Conservation (phyloP, 2,113 vertebrate species). For the Glaucomys volans region DNA sequence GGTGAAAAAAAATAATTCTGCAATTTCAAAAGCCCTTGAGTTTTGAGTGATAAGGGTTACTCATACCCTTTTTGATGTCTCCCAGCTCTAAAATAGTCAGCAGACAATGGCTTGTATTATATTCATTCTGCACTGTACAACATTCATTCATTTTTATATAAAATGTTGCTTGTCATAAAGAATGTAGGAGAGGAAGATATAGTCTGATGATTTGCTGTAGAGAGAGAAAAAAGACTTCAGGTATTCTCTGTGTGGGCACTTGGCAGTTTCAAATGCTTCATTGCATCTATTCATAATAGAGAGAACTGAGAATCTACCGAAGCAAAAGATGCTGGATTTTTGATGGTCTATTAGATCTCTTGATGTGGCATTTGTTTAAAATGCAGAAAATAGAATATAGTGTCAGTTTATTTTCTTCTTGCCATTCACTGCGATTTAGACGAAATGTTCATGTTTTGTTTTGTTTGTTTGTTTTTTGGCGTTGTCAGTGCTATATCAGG, state of each 20-base stretch:
- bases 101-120: not conserved
- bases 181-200: not conserved
- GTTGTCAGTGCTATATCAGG: not conserved
- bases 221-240: not conserved
- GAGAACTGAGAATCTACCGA: not conserved
- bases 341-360: not conserved
- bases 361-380: constrained; percentile 9
- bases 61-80: not conserved
- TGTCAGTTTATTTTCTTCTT: not conserved
- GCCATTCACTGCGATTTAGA: not conserved
- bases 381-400: not conserved
- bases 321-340: not conserved
- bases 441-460: not conserved
- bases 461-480: not conserved
- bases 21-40: not conserved
- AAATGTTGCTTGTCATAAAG: constrained; percentile 11
- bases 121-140: not conserved
- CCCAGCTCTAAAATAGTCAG: not conserved
- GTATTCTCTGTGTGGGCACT: not conserved
- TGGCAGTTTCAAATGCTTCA: constrained; percentile 11
- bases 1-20: not conserved
- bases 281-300: not conserved
- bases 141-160: not conserved
- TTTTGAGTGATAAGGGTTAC: not conserved
- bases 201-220: not conserved